phyloP scores from a whole-genome alignment of 2,888 invertebrate species.

The Meiosimyza platycephala region DNA sequence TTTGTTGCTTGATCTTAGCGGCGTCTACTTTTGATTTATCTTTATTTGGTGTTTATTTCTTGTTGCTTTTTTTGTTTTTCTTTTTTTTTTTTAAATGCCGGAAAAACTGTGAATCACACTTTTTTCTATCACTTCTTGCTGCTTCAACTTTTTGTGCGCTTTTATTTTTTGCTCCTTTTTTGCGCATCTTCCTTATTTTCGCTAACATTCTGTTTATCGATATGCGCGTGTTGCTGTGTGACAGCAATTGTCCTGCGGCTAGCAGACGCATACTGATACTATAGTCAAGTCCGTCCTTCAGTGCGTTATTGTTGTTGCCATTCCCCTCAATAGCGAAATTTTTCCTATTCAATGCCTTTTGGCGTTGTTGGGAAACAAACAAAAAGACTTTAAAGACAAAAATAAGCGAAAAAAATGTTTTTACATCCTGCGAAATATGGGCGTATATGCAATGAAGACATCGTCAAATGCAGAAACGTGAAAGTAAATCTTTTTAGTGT shows the following conservation, averaged over 20 bases:
- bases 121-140: neutral
- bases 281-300: conserved; percentile 8
- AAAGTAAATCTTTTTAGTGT: conserved; percentile 43
- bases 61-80: neutral
- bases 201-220: neutral
- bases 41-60: conserved; percentile 26
- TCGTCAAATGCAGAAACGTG: conserved; percentile 5
- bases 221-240: neutral
- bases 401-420: neutral
- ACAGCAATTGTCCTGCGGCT: conserved; percentile 29
- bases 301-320: neutral
- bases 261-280: conserved; percentile 26
- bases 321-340: neutral
- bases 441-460: conserved; percentile 4
- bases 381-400: neutral
- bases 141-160: neutral
- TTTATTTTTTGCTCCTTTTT: neutral
- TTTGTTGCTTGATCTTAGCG: neutral
- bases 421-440: conserved; percentile 4
- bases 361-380: conserved; percentile 13
- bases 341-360: neutral
- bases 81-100: neutral
- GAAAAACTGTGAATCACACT: neutral
- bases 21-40: conserved; percentile 26
- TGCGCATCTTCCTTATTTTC: neutral